Base-by-base conservation (phyloP, 2,797 vertebrate genomes). In the Chelon auratus region DNA sequence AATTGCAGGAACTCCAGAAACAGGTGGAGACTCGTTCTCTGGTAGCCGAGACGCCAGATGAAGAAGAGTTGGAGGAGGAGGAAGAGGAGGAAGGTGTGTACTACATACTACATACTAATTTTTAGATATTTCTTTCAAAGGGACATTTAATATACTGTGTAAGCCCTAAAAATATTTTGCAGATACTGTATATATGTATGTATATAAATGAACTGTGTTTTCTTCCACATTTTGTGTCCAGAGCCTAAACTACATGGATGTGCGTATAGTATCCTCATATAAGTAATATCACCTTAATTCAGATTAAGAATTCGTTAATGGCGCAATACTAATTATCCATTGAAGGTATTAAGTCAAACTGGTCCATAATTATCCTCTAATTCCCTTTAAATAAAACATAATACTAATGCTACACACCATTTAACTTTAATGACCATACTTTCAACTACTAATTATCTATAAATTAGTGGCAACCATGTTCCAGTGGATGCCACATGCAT, bases 1-100 rank as follows among this genome's bases (percentile, higher is more conserved):
- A 98, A 79, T 93, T 99, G 75, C 97, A 97, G 91, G 98, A 98
- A 82, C 95, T 99, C 56, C 98, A 99, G 94, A 99, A 97, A 93
- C 98, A 98, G 90, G 98, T 99, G 18, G 98, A 99, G 83, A 99
- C 97, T 0, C 94, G 96, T n/a, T 99, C 98, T 26, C 87, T 98
- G 62, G 93, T 96, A 37, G 96, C 97, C 0, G 98, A 99, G 89
- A 97, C 96, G 0, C 97, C 96, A 0, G 98, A 99, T 78, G 98
- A 97, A 78, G 97, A 97, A 54, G 97, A 99, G 24, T 93, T 99
- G n/a, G 97, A 97, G 7, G 98, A 99, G 5, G 96, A 96, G 7
- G 97, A 96, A 40, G 94, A 94, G 68, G 94, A 95, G 64, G 95
- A 95, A 93, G 94, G 94, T 95, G 85, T 72, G 87, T 91, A 79